These are phyloP conservation scores for Propithecus deckenii DNA, from an alignment of 2,797 vertebrate species.

Conservation along the genomic window DNA sequence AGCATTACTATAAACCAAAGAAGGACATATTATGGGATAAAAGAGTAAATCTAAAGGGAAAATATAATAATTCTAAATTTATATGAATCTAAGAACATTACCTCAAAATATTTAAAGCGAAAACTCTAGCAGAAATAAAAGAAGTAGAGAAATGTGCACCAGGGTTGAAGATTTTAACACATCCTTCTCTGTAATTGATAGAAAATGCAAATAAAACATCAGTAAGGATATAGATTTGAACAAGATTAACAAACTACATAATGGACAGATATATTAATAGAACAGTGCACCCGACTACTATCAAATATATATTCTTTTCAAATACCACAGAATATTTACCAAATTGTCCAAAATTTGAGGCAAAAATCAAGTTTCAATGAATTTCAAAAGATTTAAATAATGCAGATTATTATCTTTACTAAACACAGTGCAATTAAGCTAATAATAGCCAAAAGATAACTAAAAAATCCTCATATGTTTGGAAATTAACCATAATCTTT, in stretches of 20 bases:
- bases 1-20: neutral
- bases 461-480: neutral
- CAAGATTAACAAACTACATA: neutral
- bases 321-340: neutral
- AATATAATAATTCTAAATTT: neutral
- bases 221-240: neutral
- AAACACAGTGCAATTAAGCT: neutral
- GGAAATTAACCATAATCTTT: neutral
- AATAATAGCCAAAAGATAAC: neutral
- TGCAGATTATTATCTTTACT: neutral
- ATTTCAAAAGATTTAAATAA: conserved; percentile 27
- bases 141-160: neutral
- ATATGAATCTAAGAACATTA: neutral
- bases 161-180: neutral
- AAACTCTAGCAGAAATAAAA: neutral
- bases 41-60: neutral
- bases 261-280: neutral
- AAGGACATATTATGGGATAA: neutral
- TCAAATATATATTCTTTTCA: neutral
- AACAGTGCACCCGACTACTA: neutral
- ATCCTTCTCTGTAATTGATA: neutral
- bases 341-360: neutral
- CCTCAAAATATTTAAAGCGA: neutral
- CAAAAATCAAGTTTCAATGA: neutral
- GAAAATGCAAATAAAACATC: neutral